Evolutionary conservation across 2,888 invertebrate species (phyloP), one percentile per base, ranked within the genome.

Genomic region (Cabera pusaria): DNA sequence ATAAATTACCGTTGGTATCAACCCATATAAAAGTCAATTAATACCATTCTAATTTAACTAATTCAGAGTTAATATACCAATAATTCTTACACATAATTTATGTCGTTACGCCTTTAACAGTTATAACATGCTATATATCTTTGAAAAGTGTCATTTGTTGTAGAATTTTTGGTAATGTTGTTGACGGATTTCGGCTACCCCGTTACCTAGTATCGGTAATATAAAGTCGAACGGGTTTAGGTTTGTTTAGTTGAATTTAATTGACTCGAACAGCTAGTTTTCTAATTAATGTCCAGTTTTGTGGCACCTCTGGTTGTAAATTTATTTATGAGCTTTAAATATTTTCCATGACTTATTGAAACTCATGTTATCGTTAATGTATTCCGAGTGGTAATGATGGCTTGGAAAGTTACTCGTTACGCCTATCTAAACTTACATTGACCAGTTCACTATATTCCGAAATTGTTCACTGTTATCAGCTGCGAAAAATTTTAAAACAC

Each of bases 141-240:
- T 34, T 10, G 2, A 12, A 21, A 20, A 32, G 10, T 32, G 44
- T 43, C 46, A 34, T 9, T 16, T 5, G 17, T 28, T 25, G 27
- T 46, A 29, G 8, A 24, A 20, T 33, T 20, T 9, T 7, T 24
- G 11, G 24, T 40, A 40, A 35, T 51, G 48, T 33, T 28, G 34
- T 37, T 21, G 41, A 48, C 39, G 42, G 58, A 60, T 60, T 64
- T 54, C 61, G 61, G 55, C 48, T 59, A 61, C 55, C 48, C 57
- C 64, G 67, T 65, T 66, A 68, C 61, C 20, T 44, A 53, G 42
- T 58, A 39, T 46, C 49, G 46, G 42, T 50, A 34, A 47, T 52
- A 47, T 45, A 19, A 41, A 37, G 47, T 37, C 47, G 42, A 52
- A 61, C 69, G 53, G 54, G 61, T 64, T 71, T 56, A 51, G 45